phyloP scores from a whole-genome alignment of 2,797 vertebrate species.

The Myotis planiceps region DNA sequence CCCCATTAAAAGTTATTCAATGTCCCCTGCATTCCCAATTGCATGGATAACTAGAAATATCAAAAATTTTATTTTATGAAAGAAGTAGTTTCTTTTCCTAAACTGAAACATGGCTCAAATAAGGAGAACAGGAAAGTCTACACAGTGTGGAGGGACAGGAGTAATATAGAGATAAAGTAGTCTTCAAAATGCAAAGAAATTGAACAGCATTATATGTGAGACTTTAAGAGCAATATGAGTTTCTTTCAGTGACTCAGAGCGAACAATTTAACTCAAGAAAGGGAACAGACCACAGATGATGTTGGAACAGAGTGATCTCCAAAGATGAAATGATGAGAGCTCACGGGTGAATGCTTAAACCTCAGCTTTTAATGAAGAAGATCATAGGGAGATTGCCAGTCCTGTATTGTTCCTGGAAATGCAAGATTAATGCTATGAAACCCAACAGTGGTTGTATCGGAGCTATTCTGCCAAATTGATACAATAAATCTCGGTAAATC shows the following conservation, averaged over 20 bases:
- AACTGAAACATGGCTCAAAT: background rate
- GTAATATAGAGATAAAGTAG: background rate
- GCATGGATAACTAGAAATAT: background rate
- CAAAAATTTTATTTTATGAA: background rate
- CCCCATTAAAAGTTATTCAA: background rate
- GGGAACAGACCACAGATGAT: background rate
- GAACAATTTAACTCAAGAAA: conserved; percentile 21
- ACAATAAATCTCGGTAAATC: conserved; percentile 70
- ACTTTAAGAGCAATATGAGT: background rate
- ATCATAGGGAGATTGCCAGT: background rate
- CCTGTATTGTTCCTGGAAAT: conserved; percentile 41
- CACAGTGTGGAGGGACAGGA: background rate
- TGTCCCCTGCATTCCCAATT: background rate
- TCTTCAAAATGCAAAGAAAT: conserved; percentile 13
- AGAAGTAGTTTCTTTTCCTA: conserved; percentile 1
- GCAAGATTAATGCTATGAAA: conserved; percentile 46
- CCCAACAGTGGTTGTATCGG: conserved; percentile 18
- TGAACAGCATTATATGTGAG: background rate
- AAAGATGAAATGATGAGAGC: background rate
- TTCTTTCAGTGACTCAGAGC: conserved; percentile 8
- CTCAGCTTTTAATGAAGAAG: conserved; percentile 38
- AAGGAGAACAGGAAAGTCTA: background rate
- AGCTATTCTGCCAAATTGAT: conserved; percentile 52
- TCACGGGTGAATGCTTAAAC: background rate
- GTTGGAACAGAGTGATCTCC: background rate